Evolutionary conservation across 2,113 vertebrate genomes (phyloP), one percentile per base, ranked within the genome.

Genomic region (Scartelaos histophorus): DNA sequence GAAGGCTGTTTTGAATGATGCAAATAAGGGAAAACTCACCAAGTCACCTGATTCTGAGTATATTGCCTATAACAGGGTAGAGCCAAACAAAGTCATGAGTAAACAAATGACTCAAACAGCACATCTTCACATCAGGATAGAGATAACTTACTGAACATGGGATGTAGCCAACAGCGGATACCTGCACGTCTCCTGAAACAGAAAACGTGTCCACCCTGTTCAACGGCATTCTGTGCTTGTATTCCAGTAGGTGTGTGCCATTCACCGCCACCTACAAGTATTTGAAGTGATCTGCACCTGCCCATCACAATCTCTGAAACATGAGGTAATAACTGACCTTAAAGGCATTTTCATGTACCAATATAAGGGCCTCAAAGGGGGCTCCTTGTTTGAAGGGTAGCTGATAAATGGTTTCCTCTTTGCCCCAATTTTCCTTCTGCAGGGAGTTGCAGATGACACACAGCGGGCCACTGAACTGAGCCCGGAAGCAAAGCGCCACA

Each of bases 401-500:
- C 74, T 93, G 90, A 0, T 96, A 94, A 34, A 94, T 93, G 73
- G 93, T 95, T 81, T 98, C 94, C 75, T 99, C 97, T 80, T 88
- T 66, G 22, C 96, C 96, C 98, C 98, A 99, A 73, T 69, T 93
- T 78, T 96, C 97, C 1, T 84, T 86, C 58, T 87, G 85, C 85
- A 99, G 87, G 0, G 96, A 95, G 85, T 97, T 99, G 70, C 97
- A 99, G 2, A 96, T 93, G 16, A 99, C 77, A 25, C 88, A 92
- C 49, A 90, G 92, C 5, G 93, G 82, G 56, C 87, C 92, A 79
- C 74, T 92, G 91, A 98, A 99, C 47, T 96, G 95, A 3, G 98
- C 95, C 69, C 97, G 97, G 88, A 98, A 96, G 86, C 96, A 96
- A 70, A 98, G 95, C 0, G 96, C 95, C 17, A 99, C 89, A 35